phyloP scores from a whole-genome alignment of 2,888 invertebrate species.

The Holacanthella duospinosa region DNA sequence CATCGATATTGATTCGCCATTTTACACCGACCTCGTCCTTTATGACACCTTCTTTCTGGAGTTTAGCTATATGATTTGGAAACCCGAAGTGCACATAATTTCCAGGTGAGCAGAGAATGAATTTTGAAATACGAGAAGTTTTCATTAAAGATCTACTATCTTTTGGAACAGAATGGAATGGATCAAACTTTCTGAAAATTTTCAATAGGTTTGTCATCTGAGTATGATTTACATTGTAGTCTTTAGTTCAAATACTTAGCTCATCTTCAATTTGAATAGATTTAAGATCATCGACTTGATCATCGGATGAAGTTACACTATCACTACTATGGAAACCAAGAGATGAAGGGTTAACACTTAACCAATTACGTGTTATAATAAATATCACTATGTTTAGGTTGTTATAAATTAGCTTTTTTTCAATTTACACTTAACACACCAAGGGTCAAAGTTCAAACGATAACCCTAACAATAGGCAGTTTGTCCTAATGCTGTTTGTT shows the following conservation, averaged over 20 bases:
- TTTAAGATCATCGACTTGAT: too few relatives aligned
- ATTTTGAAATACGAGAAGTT: background rate
- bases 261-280: too few relatives aligned
- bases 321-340: too few relatives aligned
- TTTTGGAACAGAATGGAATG: background rate
- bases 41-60: background rate
- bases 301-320: too few relatives aligned
- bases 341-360: too few relatives aligned
- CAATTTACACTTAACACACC: too few relatives aligned
- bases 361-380: too few relatives aligned
- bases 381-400: too few relatives aligned
- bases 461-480: too few relatives aligned
- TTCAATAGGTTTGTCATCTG: background rate
- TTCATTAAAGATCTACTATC: background rate
- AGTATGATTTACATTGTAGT: background rate
- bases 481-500: too few relatives aligned
- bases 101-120: background rate
- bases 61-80: background rate
- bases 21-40: background rate
- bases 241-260: background rate
- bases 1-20: background rate
- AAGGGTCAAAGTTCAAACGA: too few relatives aligned
- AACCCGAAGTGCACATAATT: background rate
- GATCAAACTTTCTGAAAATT: background rate
- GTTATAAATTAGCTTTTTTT: too few relatives aligned